Base-by-base conservation (phyloP, 2,113 vertebrate species). In the Zeus faber region DNA sequence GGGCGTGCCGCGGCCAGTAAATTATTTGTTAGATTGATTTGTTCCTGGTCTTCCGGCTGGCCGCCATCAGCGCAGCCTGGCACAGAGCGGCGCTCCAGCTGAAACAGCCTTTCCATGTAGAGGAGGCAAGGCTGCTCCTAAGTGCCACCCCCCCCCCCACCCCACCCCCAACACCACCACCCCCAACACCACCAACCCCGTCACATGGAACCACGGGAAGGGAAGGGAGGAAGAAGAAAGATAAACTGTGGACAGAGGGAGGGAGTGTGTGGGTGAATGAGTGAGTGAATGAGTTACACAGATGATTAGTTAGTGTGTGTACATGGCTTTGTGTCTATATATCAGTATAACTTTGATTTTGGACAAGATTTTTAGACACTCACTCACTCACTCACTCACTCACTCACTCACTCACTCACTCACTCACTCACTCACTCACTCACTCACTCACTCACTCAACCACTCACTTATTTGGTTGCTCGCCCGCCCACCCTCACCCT, bases 21-120 rank as follows among this genome's bases (percentile, higher is more conserved):
- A 93, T 96, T 91, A 94, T 92, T 92, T 90, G 86, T 91, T 87
- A 87, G 82, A 88, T 90, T 88, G 87, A 88, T 89, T 86, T 89
- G 76, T 84, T 87, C 79, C 80, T 59, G 65, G 80, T 75, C 82
- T 84, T 84, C 72, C 46, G 63, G 74, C 62, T 73, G 72, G 65
- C 72, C 70, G 54, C 52, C 39, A 40, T 65, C 21, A 50, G 49
- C 29, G 62, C 62, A 66, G 66, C 71, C 72, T 1, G 58, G 39
- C 74, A 58, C 73, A 18, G 35, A 70, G 67, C 62, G 45, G 72
- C 62, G 58, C 50, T 67, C 69, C 73, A 85, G 79, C 86, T 82
- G 76, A 90, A 89, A 90, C 85, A 68, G 81, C 77, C 72, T 86
- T 86, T 82, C 70, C 74, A 65, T 80, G 76, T 82, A 74, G 40